Evolutionary conservation across 2,888 invertebrate species (phyloP), one percentile per base, ranked within the genome.

Genomic region (Seladonia tumulorum): DNA sequence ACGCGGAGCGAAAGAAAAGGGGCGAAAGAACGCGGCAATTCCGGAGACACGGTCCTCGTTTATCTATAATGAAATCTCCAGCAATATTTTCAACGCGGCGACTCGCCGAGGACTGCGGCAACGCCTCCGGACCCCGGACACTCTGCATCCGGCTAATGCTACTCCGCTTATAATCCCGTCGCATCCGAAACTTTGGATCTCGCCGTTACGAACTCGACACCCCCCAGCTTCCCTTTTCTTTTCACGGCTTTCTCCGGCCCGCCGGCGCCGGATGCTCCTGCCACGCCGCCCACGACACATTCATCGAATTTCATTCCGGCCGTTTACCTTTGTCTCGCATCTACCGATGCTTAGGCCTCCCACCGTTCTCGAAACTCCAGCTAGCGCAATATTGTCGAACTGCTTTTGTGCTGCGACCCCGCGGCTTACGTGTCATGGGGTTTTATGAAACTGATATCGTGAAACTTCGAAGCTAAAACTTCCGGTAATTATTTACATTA

Each of bases 61-160:
- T 91, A 93, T 92, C 92, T 91, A 91, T 92, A 93, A 92, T 93
- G 91, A 93, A 93, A 93, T 92, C 92, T 92, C 79, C 87, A 80
- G 90, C 86, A 91, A 93, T 92, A 92, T 92, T 93, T 93, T 91
- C 90, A 91, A 91, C 90, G 88, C 80, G 82, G 87, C 74, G 86
- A 83, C 76, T 83, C 80, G 78, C n/a, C 63, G 70, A 78, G 81
- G 68, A 73, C 66, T 60, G 79, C 49, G 57, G 72, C 66, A 66
- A 45, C 73, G 73, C 47, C 60, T 57, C 53, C 57, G 66, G 66
- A 42, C 29, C 60, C 45, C 57, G 68, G 39, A 75, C 53, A 77
- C 60, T 71, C 53, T 25, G 75, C 74, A 45, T 73, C 74, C 42
- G 76, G 81, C 76, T 83, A 81, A 87, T 86, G 86, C 80, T 73